Conservation (phyloP, 2,113 vertebrate genomes). For the Neotragus pygmaeus region DNA sequence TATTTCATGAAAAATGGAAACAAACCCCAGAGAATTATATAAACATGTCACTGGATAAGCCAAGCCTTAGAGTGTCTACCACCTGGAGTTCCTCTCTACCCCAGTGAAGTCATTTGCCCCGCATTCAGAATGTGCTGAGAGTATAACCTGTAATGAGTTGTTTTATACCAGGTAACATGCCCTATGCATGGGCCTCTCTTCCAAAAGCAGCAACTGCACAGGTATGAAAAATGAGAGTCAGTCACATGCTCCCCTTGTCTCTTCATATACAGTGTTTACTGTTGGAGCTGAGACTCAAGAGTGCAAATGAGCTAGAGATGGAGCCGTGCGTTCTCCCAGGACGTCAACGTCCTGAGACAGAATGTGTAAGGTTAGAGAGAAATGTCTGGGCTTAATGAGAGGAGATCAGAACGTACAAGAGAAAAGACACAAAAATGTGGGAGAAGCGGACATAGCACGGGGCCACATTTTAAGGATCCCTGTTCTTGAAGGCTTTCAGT, state of each 20-base stretch:
- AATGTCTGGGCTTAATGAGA: neutral
- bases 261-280: neutral
- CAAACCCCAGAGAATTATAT: neutral
- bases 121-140: neutral
- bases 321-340: accelerated
- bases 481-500: neutral
- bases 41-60: neutral
- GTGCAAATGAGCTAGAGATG: neutral
- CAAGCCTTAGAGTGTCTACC: neutral
- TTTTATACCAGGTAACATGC: neutral
- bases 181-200: neutral
- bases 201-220: neutral
- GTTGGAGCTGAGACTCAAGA: neutral
- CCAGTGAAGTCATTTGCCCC: neutral
- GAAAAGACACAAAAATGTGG: neutral
- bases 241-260: neutral
- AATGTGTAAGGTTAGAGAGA: neutral
- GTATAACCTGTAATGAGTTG: neutral
- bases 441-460: neutral
- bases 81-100: neutral
- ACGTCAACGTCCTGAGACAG: neutral
- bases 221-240: neutral
- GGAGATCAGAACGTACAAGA: neutral
- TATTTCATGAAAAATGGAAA: neutral
- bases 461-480: neutral